Evolutionary conservation across 2,888 invertebrate genomes (phyloP).

Genomic region (Lochmaea capreae): DNA sequence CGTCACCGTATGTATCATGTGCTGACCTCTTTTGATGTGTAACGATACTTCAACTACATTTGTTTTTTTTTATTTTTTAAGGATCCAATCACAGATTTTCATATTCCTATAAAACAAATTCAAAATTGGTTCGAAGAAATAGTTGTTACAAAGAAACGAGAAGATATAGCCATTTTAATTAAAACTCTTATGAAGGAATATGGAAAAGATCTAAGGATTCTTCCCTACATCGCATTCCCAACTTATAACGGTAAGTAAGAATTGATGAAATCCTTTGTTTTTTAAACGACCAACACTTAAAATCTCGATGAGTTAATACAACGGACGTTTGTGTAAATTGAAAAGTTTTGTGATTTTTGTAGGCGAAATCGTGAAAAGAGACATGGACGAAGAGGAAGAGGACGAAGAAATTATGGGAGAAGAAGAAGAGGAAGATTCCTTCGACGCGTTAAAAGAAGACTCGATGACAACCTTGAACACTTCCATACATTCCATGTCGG

Average conservation of each 20-base stretch:
- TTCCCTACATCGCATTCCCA: slow-evolving; percentile 81
- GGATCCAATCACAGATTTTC: slow-evolving; percentile 86
- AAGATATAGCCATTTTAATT: slow-evolving; percentile 85
- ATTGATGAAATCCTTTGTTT: background rate
- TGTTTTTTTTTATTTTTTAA: slow-evolving; percentile 60
- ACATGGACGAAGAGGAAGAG: slow-evolving; percentile 60
- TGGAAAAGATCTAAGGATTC: slow-evolving; percentile 74
- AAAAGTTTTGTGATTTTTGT: slow-evolving; percentile 15
- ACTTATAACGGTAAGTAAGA: slow-evolving; percentile 75
- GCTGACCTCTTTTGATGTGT: no score
- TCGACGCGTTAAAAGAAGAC: background rate
- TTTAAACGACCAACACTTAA: no score
- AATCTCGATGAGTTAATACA: no score
- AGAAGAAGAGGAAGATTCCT: slow-evolving; percentile 26
- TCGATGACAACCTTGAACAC: background rate
- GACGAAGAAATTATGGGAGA: slow-evolving; percentile 56
- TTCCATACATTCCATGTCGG: slow-evolving; percentile 8
- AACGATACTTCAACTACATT: background rate
- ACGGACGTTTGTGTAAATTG: no score
- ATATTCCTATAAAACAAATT: slow-evolving; percentile 84
- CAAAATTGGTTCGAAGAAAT: slow-evolving; percentile 90
- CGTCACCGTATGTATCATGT: no score
- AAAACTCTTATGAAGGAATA: slow-evolving; percentile 79
- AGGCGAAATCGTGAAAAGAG: slow-evolving; percentile 73
- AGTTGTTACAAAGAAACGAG: slow-evolving; percentile 85